Evolutionary conservation across 2,113 vertebrate species (phyloP).

Genomic region (Vanacampus margaritifer): DNA sequence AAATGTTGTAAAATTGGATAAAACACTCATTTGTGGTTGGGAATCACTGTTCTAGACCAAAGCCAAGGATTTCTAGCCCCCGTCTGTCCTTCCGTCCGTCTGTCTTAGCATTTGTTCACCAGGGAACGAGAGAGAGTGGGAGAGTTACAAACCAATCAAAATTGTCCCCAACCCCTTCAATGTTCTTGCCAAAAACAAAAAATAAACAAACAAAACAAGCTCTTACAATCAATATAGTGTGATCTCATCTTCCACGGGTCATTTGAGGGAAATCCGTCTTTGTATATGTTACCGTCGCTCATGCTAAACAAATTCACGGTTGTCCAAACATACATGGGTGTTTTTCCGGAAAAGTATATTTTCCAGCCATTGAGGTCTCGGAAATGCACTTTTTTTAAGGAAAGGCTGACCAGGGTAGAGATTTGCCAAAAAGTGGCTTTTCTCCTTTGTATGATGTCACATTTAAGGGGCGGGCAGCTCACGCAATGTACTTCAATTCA

Average conservation of each 20-base stretch:
- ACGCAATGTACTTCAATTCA: too few relatives aligned
- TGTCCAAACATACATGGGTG: neutral
- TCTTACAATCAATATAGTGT: constrained; percentile 36
- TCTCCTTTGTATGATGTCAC: constrained; percentile 1
- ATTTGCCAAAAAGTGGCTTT: neutral
- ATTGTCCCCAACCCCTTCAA: constrained; percentile 5
- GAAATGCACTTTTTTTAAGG: constrained; percentile 16
- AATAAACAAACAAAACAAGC: constrained; percentile 16
- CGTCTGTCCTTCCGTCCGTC: constrained; percentile 15
- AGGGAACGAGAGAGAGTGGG: constrained; percentile 22
- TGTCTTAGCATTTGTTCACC: constrained; percentile 45
- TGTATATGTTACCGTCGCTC: neutral
- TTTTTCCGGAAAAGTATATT: constrained; percentile 12
- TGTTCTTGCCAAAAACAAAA: constrained; percentile 4
- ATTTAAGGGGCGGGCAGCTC: neutral
- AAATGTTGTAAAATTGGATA: neutral
- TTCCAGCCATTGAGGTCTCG: neutral
- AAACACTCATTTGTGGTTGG: neutral
- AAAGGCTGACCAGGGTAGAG: constrained; percentile 6
- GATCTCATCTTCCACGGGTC: constrained; percentile 29
- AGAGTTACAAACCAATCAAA: constrained; percentile 19
- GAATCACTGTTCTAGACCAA: constrained; percentile 41
- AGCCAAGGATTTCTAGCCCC: constrained; percentile 71
- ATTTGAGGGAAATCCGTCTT: neutral
- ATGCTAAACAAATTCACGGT: constrained; percentile 3